Percentiles rank a stretch among this genome's conserved stretches.
These are phyloP conservation scores for Lathronympha strigana DNA, from an alignment of 2,888 invertebrate species.

Conservation along the genomic window DNA sequence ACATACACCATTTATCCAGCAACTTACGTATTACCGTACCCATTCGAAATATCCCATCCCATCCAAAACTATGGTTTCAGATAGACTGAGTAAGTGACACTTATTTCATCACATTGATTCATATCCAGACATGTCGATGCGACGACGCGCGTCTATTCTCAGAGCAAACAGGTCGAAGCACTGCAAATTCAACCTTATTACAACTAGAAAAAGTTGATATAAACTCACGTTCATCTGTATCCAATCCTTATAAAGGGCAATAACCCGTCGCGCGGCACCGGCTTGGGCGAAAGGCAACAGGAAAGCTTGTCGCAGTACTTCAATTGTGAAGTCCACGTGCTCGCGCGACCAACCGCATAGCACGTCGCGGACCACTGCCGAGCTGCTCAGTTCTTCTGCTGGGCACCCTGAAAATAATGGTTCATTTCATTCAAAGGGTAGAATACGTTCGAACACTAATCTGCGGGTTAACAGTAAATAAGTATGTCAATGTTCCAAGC, in stretches of 20 bases:
- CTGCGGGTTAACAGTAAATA: too few species aligned
- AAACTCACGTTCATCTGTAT: slow-evolving; percentile 91
- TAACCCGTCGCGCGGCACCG: slow-evolving; percentile 93
- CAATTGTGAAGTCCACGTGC: slow-evolving; percentile 97
- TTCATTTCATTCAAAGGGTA: not conserved
- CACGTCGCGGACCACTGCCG: slow-evolving; percentile 92
- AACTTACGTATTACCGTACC: too few species aligned
- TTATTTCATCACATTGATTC: not conserved
- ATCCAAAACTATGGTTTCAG: too few species aligned
- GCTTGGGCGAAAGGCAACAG: slow-evolving; percentile 95
- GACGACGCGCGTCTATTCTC: slow-evolving; percentile 89
- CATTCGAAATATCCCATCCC: too few species aligned
- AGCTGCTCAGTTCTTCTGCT: slow-evolving; percentile 77
- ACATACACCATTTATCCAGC: not conserved
- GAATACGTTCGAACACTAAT: too few species aligned
- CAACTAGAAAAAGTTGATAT: not conserved
- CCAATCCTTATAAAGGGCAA: slow-evolving; percentile 97
- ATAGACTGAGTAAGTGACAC: too few species aligned
- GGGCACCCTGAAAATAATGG: slow-evolving; percentile 49
- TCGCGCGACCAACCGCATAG: slow-evolving; percentile 93
- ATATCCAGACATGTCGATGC: slow-evolving; percentile 56
- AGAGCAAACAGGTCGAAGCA: not conserved
- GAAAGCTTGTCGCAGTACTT: slow-evolving; percentile 96
- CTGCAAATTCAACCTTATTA: not conserved
- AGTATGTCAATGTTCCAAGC: too few species aligned